Evolutionary conservation across 2,113 vertebrate species (phyloP).

Genomic region (Hystrix brachyura): DNA sequence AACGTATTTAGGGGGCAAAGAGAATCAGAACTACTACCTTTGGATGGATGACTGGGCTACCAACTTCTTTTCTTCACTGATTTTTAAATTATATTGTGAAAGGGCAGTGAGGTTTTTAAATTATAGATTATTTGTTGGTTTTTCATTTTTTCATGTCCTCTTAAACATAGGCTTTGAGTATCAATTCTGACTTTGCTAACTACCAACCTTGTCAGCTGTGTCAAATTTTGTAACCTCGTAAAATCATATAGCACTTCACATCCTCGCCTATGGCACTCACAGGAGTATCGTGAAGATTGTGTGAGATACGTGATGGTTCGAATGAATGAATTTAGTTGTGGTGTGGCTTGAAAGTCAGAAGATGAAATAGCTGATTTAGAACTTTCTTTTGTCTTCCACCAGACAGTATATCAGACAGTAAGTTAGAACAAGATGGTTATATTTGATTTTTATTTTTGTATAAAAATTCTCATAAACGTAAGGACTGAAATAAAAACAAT

Average conservation of each 20-base stretch:
- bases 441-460: background rate
- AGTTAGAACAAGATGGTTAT: background rate
- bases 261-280: background rate
- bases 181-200: conserved; percentile 30
- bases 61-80: conserved; percentile 12
- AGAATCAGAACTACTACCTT: conserved; percentile 6
- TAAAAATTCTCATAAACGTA: conserved; percentile 20
- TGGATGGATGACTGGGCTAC: background rate
- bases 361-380: background rate
- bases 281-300: background rate
- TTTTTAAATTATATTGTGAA: conserved; percentile 61
- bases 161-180: background rate
- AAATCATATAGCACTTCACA: background rate
- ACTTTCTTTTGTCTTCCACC: background rate
- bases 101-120: background rate
- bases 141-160: background rate
- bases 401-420: background rate
- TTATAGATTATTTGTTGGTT: conserved; percentile 19
- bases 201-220: background rate
- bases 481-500: conserved; percentile 27
- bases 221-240: conserved; percentile 45
- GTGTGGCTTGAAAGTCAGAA: background rate
- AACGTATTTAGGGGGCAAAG: background rate
- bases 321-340: background rate
- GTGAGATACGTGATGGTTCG: background rate